Evolutionary conservation across 1,140 invertebrate genomes (phyloP), one percentile per base, ranked within the genome.

Genomic region (Macrotrachela quadricornifera): DNA sequence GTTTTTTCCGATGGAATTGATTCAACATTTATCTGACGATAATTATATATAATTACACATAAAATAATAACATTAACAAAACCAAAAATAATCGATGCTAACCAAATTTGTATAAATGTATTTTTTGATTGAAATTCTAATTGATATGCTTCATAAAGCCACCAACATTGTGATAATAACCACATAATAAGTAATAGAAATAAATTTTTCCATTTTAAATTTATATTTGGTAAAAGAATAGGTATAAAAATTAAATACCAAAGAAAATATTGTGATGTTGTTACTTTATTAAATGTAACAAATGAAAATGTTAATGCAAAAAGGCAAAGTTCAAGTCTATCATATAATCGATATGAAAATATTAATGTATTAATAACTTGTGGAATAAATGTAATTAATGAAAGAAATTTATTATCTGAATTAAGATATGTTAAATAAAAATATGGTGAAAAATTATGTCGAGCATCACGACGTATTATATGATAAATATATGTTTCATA

Each of bases 381-480:
- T 2, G 84, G 85, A 37, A 82, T 59, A 61, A 85, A 78, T 1
- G 78, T 76, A 0, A 80, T 60, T 0, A 79, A 55, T 59, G 78
- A 79, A n/a, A 81, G 71, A 43, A 76, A 61, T 61, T 59, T 46
- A 38, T 56, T 40, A 30, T 55, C 54, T 62, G 64, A 13, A 62
- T 76, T 76, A 36, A 95, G 70, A 69, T 95, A 95, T 43, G 88
- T 76, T 62, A 90, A 73, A 63, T 95, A 90, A 67, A 97, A 97
- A 60, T 88, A 85, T 0, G 90, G 72, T 0, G 91, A 96, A 68
- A 97, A 97, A 70, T 97, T 99, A 64, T 99, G 92, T n/a, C 79
- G 76, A 0, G 79, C 79, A 67, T 97, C 94, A 62, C 80, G 79
- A 57, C 92, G 75, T 16, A 78, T 73, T 8, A 95, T 64, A 70